These are phyloP conservation scores for Esox lucius DNA, from an alignment of 2,797 vertebrate species.

Conservation along the genomic window DNA sequence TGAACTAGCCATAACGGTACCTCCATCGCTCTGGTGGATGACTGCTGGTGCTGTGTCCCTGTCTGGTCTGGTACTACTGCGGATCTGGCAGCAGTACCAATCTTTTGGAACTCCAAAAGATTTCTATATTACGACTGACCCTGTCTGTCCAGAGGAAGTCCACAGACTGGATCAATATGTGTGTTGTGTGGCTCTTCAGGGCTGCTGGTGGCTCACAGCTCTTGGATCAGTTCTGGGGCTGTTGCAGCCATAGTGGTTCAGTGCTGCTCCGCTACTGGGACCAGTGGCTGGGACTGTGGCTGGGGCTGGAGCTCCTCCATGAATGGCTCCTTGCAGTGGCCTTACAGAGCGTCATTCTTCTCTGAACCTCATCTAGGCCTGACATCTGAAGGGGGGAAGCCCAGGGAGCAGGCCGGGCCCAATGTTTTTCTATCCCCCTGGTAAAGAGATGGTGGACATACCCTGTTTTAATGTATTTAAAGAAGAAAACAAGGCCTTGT, in stretches of 20 bases:
- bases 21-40: slow-evolving; percentile 28
- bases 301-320: slow-evolving; percentile 56
- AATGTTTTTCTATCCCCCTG: slow-evolving; percentile 79
- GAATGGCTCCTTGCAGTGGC: slow-evolving; percentile 76
- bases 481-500: slow-evolving; percentile 71
- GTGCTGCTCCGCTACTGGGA: slow-evolving; percentile 52
- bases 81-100: too few relatives aligned
- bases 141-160: slow-evolving; percentile 22
- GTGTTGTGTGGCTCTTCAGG: slow-evolving; percentile 59
- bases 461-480: slow-evolving; percentile 79
- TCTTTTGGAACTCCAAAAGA: slow-evolving; percentile 41
- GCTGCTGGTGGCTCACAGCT: slow-evolving; percentile 44
- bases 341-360: slow-evolving; percentile 80
- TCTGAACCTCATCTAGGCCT: slow-evolving; percentile 66
- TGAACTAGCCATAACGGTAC: neutral
- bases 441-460: slow-evolving; percentile 70
- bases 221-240: slow-evolving; percentile 72
- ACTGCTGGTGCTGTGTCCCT: slow-evolving; percentile 36
- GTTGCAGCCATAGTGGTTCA: slow-evolving; percentile 64
- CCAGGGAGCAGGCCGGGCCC: slow-evolving; percentile 64
- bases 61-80: slow-evolving; percentile 11
- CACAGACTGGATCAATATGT: slow-evolving; percentile 66
- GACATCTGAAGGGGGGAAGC: slow-evolving; percentile 74
- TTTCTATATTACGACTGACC: slow-evolving; percentile 46
- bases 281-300: slow-evolving; percentile 19